These are phyloP conservation scores for Macroglossus sobrinus DNA, from an alignment of 2,113 vertebrate species.

Conservation along the genomic window DNA sequence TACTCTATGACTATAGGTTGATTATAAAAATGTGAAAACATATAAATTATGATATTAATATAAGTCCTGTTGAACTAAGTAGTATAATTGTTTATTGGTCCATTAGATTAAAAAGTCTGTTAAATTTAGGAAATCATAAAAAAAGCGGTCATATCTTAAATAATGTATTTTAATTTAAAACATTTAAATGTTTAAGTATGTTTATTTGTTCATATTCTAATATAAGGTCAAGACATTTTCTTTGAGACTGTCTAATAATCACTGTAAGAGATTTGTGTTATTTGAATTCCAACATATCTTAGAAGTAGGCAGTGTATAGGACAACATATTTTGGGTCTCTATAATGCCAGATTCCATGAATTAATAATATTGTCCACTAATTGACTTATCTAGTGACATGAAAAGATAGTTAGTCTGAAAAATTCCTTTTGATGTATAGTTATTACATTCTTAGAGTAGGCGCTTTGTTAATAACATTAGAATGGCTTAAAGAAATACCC, in stretches of 20 bases:
- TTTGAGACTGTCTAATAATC: background rate
- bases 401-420: background rate
- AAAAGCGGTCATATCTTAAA: background rate
- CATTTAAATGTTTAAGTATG: background rate
- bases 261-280: background rate
- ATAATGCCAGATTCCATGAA: background rate
- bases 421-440: background rate
- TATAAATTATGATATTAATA: background rate
- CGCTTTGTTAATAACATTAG: background rate
- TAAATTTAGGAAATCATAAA: background rate
- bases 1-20: background rate
- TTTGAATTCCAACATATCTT: background rate
- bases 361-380: background rate
- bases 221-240: background rate
- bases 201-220: background rate
- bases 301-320: background rate
- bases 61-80: background rate
- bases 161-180: background rate
- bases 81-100: background rate
- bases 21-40: constrained; percentile 22
- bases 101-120: background rate
- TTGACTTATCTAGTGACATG: background rate
- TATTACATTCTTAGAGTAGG: background rate
- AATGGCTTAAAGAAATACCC: background rate
- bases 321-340: background rate